Evolutionary conservation across 1,140 invertebrate species (phyloP).

Genomic region (Berghia stephanieae): DNA sequence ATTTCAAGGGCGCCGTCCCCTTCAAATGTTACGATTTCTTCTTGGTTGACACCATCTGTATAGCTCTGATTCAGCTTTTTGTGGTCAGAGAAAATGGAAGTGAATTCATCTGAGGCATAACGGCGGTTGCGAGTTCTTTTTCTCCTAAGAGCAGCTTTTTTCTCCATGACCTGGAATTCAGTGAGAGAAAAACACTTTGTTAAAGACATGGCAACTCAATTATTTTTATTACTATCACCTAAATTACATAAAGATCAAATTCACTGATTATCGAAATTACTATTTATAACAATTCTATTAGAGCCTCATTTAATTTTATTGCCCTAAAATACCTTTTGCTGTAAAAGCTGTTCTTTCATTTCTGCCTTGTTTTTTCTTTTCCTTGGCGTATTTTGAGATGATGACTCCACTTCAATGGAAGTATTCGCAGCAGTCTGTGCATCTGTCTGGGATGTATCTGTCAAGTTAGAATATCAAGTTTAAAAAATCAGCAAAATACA

Average conservation of each 20-base stretch:
- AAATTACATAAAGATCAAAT: too few relatives aligned
- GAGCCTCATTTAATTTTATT: too few relatives aligned
- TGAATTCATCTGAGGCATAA: conserved; percentile 67
- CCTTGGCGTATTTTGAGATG: conserved; percentile 28
- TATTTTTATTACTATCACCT: too few relatives aligned
- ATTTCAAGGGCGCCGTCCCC: conserved; percentile 32
- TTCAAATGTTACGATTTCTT: conserved; percentile 40
- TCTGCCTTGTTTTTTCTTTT: conserved; percentile 59
- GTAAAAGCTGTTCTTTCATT: conserved; percentile 60
- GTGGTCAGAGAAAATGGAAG: conserved; percentile 64
- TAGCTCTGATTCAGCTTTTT: conserved; percentile 51
- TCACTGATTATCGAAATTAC: too few relatives aligned
- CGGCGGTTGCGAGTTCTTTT: conserved; percentile 60
- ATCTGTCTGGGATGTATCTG: too few relatives aligned
- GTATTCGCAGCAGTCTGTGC: too few relatives aligned
- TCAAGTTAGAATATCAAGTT: too few relatives aligned
- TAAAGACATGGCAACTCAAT: too few relatives aligned
- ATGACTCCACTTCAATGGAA: conserved; percentile 20
- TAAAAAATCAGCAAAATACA: too few relatives aligned
- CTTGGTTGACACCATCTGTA: conserved; percentile 34
- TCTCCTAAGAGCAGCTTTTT: conserved; percentile 54
- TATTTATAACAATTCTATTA: too few relatives aligned
- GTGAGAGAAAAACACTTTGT: too few relatives aligned
- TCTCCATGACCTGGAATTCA: conserved; percentile 52
- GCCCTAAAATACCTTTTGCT: conserved; percentile 58